These are phyloP conservation scores for Tadarida brasiliensis DNA, from an alignment of 2,797 vertebrate species.

Conservation along the genomic window DNA sequence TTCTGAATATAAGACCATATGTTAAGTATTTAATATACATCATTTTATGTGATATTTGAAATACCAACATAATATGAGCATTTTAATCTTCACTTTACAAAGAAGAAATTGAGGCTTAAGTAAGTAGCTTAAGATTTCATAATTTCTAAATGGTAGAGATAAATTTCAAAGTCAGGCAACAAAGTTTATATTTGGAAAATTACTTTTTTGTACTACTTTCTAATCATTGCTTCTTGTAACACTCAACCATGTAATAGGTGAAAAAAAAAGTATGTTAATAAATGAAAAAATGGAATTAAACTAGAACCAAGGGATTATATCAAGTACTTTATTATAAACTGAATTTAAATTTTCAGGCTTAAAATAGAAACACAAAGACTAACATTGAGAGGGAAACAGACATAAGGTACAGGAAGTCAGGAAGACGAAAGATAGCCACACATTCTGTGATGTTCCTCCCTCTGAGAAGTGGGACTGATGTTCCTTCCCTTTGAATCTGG, in stretches of 20 bases:
- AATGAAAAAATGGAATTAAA: conserved; percentile 28
- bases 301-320: neutral
- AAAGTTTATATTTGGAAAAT: neutral
- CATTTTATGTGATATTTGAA: neutral
- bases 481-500: neutral
- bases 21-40: neutral
- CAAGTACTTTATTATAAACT: neutral
- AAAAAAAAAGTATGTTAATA: neutral
- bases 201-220: neutral
- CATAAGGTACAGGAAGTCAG: neutral
- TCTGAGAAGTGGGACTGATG: neutral
- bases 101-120: neutral
- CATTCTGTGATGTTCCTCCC: neutral
- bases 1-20: neutral
- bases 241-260: neutral
- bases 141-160: neutral
- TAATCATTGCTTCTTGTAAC: neutral
- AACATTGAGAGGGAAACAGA: neutral
- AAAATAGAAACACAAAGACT: neutral
- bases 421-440: neutral
- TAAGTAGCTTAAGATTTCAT: neutral
- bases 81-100: neutral
- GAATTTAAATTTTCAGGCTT: neutral
- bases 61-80: neutral
- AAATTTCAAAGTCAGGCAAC: neutral